Conservation (phyloP, 2,888 invertebrate genomes). For the Baccha elongata region DNA sequence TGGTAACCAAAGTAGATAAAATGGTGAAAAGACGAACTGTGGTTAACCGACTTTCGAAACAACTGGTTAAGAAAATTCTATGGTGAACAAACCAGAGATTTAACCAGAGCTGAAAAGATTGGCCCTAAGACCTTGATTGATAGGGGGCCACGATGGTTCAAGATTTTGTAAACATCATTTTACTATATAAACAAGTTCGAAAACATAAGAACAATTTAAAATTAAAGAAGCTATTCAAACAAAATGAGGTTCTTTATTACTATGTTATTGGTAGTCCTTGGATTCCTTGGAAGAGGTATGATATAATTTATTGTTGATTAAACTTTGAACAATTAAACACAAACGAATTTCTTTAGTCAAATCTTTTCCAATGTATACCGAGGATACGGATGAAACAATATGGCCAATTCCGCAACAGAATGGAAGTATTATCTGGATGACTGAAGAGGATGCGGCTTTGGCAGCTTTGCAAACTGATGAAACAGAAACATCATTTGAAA, state of each 20-base stretch:
- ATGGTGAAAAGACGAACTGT: too few species aligned
- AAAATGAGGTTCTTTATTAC: constrained; percentile 14
- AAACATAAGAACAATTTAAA: not conserved
- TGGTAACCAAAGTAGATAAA: too few species aligned
- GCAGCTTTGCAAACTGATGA: constrained; percentile 21
- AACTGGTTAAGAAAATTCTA: too few species aligned
- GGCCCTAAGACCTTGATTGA: too few species aligned
- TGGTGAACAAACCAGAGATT: too few species aligned
- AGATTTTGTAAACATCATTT: not conserved
- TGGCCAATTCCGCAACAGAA: constrained; percentile 62
- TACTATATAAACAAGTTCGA: constrained; percentile 15
- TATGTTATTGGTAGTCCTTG: not conserved
- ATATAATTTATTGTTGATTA: not conserved
- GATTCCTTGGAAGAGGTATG: constrained; percentile 10
- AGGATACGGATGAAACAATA: constrained; percentile 22
- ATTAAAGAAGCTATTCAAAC: not conserved
- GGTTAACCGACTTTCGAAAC: too few species aligned
- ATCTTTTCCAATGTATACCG: constrained; percentile 9
- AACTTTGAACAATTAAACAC: not conserved
- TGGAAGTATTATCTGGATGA: constrained; percentile 55
- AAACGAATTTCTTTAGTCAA: too few species aligned
- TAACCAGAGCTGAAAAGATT: too few species aligned
- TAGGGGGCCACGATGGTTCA: not conserved
- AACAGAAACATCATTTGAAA: not conserved
- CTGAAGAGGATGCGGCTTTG: constrained; percentile 15